Evolutionary conservation across 2,113 vertebrate species (phyloP), one percentile per base, ranked within the genome.

Genomic region (Cottus gobio): DNA sequence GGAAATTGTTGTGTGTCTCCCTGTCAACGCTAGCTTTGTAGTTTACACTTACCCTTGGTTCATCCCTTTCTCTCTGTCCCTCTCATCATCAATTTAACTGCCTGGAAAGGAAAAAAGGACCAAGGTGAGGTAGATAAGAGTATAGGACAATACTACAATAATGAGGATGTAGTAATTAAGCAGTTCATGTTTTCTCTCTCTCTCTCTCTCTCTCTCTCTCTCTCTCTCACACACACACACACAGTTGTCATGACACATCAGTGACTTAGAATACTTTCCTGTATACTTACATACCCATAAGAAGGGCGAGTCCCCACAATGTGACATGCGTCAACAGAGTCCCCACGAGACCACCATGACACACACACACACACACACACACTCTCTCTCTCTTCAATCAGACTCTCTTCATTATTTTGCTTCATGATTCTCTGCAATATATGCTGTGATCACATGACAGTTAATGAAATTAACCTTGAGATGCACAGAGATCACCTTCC

Each of bases 381-480:
- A 18, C 63, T 15, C 46, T 66, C 67, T 72, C 28, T 31, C 66
- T 39, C 34, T 42, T 26, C 61, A 83, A 83, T 87, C 62, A 83
- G 42, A 26, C 54, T 62, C 57, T 26, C 64, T 66, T 75, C 57
- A 75, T 87, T 82, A 79, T 90, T 82, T 74, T 68, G 73, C 66
- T 68, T 90, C 77, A 90, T 83, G 74, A 84, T 73, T 80, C 62
- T 71, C 68, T 62, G 24, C 64, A 66, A 52, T 80, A 82, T 81
- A 48, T 60, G 77, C 77, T 76, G 76, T 81, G 79, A 86, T 87
- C 48, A 28, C 44, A 60, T 71, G 77, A 73, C 67, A 87, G 52
- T 63, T 89, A 89, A 91, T 89, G 70, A 65, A 62, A 91, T 87
- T 86, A 91, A 92, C 87, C 82, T 90, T 90, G 84, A 86, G 64